Evolutionary conservation across 2,888 invertebrate genomes (phyloP).

Genomic region (Mythimna vitellina): DNA sequence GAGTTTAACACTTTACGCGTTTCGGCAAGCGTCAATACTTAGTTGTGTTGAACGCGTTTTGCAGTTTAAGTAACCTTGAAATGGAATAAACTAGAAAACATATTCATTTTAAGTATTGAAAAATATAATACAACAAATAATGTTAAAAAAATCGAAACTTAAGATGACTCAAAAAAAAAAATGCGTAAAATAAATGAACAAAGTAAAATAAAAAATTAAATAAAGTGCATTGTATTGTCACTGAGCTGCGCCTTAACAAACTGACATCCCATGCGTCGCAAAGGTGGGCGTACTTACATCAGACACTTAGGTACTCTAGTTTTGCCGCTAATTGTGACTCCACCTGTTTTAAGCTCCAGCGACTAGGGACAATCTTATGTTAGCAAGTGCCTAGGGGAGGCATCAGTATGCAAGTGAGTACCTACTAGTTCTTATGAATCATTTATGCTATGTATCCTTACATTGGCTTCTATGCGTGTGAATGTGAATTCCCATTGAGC

Average conservation of each 20-base stretch:
- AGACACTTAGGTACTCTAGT: conserved; percentile 77
- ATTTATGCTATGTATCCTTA: conserved; percentile 50
- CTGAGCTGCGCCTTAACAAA: conserved; percentile 66
- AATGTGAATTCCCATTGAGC: conserved; percentile 51
- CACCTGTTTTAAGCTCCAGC: conserved; percentile 73
- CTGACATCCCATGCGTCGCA: conserved; percentile 63
- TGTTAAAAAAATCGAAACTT: not conserved
- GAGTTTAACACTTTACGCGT: conserved; percentile 27
- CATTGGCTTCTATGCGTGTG: conserved; percentile 57
- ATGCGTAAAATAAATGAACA: not conserved
- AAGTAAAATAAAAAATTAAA: not conserved
- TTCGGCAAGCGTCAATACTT: conserved; percentile 19
- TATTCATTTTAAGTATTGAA: not conserved
- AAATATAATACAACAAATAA: not conserved
- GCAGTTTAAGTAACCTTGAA: no score
- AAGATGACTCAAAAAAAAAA: not conserved
- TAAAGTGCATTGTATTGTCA: not conserved
- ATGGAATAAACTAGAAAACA: not conserved
- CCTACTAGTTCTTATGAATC: conserved; percentile 53
- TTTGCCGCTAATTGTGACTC: conserved; percentile 80
- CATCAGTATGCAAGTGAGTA: conserved; percentile 63
- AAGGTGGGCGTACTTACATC: conserved; percentile 75
- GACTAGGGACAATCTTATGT: conserved; percentile 70
- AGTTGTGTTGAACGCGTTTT: not conserved
- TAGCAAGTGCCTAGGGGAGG: conserved; percentile 70